A percentile compares a stretch with the other conserved stretches of the same genome.
These are phyloP conservation scores for Buteo buteo DNA, from an alignment of 2,113 vertebrate genomes.

Conservation along the genomic window DNA sequence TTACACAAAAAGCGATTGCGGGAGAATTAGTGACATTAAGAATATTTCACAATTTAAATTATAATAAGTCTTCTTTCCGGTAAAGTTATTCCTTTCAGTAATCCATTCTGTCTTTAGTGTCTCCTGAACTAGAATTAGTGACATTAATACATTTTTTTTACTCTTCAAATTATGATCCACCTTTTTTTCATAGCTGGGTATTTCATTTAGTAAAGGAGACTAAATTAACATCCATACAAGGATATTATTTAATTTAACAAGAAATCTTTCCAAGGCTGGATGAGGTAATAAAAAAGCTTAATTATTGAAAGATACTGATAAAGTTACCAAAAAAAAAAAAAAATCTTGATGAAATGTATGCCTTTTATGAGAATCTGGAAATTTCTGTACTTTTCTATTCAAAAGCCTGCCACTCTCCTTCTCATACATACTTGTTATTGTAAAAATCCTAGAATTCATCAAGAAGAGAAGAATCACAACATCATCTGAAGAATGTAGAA, in stretches of 20 bases:
- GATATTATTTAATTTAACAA: background rate
- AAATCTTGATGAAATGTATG: background rate
- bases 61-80: background rate
- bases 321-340: background rate
- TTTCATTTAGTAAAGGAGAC: background rate
- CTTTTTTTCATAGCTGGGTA: background rate
- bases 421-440: background rate
- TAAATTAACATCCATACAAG: background rate
- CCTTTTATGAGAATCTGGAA: background rate
- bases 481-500: background rate
- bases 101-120: constrained; percentile 1
- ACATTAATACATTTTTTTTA: constrained; percentile 7
- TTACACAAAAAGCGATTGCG: background rate
- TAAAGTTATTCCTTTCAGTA: constrained; percentile 5
- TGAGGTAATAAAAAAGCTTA: background rate
- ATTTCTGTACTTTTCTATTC: background rate
- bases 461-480: background rate
- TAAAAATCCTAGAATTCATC: background rate
- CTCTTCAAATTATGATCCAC: background rate
- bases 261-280: background rate
- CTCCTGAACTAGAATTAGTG: background rate
- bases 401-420: background rate
- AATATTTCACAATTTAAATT: constrained; percentile 6
- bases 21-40: background rate
- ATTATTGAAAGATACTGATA: background rate